phyloP scores from a whole-genome alignment of 2,797 vertebrate species.

The Anas bernieri region DNA sequence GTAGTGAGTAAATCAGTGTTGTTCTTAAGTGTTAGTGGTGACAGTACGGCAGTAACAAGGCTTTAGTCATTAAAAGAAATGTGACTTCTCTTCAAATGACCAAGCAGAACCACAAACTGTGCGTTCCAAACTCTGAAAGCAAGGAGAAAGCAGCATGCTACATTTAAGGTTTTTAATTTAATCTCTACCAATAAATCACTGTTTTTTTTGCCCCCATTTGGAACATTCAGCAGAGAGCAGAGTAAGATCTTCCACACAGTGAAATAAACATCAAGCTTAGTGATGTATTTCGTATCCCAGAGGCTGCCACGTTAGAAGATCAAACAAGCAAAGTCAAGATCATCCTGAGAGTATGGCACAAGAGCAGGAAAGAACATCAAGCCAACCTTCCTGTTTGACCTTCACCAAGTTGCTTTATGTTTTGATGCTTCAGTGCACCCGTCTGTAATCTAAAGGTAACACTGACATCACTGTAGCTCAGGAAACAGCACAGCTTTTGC shows the following conservation, averaged over 20 bases:
- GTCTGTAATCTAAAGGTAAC: background rate
- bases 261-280: background rate
- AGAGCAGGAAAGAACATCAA: background rate
- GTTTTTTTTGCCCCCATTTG: background rate
- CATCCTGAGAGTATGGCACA: background rate
- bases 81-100: background rate
- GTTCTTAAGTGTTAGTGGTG: slow-evolving; percentile 32
- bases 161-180: background rate
- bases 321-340: background rate
- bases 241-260: background rate
- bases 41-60: slow-evolving; percentile 9
- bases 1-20: background rate
- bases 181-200: background rate
- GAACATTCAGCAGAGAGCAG: slow-evolving; percentile 1
- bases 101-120: background rate
- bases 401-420: background rate
- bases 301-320: background rate
- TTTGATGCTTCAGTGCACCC: background rate
- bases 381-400: background rate
- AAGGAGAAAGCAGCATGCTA: background rate
- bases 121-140: background rate
- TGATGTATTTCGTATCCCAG: background rate
- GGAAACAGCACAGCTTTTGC: background rate
- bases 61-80: slow-evolving; percentile 30
- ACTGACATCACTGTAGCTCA: background rate